These are phyloP conservation scores for Deilephila porcellus DNA, from an alignment of 2,888 invertebrate species.

Conservation along the genomic window DNA sequence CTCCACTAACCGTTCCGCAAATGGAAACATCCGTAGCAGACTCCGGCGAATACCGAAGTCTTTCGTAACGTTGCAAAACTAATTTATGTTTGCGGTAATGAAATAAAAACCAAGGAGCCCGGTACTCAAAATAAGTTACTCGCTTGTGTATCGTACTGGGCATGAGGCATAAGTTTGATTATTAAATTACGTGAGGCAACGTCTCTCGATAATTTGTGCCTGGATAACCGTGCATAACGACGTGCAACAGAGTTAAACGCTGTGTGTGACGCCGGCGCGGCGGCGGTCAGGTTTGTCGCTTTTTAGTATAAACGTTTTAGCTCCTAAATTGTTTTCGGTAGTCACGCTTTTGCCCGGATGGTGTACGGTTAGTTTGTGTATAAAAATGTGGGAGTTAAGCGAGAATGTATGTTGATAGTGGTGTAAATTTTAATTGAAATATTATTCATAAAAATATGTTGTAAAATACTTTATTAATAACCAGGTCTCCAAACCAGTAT, in stretches of 20 bases:
- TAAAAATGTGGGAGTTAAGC: not conserved
- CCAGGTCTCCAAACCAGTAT: too few relatives aligned
- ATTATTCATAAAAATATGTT: not conserved
- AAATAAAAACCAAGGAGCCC: conserved; percentile 1
- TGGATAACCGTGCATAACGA: conserved; percentile 28
- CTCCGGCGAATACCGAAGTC: conserved; percentile 11
- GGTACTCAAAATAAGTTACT: conserved; percentile 29
- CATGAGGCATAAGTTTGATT: conserved; percentile 32
- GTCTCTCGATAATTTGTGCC: conserved; percentile 34
- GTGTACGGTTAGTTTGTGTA: not conserved
- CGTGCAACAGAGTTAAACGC: conserved; percentile 22
- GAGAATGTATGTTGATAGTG: too few relatives aligned
- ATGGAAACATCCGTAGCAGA: conserved; percentile 13
- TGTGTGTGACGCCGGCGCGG: not conserved
- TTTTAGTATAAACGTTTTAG: not conserved
- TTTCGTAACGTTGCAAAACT: conserved; percentile 23
- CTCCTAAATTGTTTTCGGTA: not conserved
- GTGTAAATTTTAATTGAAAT: too few relatives aligned
- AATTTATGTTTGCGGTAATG: conserved; percentile 24
- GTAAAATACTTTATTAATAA: too few relatives aligned
- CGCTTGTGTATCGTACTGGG: conserved; percentile 19
- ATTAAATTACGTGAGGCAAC: conserved; percentile 37
- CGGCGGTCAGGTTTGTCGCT: not conserved
- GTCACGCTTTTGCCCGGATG: not conserved
- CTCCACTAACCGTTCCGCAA: not conserved